Base-by-base conservation (phyloP, 2,113 vertebrate species). In the Spea bombifrons region DNA sequence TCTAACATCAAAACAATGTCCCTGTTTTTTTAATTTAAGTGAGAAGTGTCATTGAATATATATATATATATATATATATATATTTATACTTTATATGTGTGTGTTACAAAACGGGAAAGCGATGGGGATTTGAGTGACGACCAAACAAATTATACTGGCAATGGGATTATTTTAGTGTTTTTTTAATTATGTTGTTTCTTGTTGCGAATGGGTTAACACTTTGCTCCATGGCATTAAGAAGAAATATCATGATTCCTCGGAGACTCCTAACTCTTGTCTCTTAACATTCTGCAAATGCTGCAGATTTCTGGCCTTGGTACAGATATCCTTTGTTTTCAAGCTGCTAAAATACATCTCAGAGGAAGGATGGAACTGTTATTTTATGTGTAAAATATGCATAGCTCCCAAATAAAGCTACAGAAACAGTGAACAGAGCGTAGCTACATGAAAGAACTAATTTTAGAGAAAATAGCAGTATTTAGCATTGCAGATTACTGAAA, bases 321-420 rank as follows among this genome's bases (percentile, higher is more conserved):
- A 73, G 76, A 79, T 71, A 65, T 43, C 55, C 76, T 73, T 79
- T 79, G 76, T 79, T 79, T 79, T 45, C 52, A 72, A 55, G 76
- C 76, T 79, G 76, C 72, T 79, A 71, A 73, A 73, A 79, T 71
- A 46, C 70, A 73, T 73, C 64, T 79, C 61, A 79, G 61, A 66
- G 43, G 66, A 43, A 43, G 53, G 57, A 47, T 30, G 66, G 63
- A 79, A 73, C 71, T 57, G 16, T 57, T 66, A 79, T 79, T 73
- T 79, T 57, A 66, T 73, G 70, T 73, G 70, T 46, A 79, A 79
- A 79, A 72, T 78, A 78, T 75, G 74, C 67, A 64, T 68, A 78
- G 49, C 49, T 65, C 7, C 76, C 17, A 79, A 66, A 79, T 16
- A 73, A 55, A 73, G 71, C 76, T 13, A 72, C 61, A 79, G 49